These are phyloP conservation scores for Aspidoscelis tigris DNA, from an alignment of 2,113 vertebrate genomes.

Conservation along the genomic window DNA sequence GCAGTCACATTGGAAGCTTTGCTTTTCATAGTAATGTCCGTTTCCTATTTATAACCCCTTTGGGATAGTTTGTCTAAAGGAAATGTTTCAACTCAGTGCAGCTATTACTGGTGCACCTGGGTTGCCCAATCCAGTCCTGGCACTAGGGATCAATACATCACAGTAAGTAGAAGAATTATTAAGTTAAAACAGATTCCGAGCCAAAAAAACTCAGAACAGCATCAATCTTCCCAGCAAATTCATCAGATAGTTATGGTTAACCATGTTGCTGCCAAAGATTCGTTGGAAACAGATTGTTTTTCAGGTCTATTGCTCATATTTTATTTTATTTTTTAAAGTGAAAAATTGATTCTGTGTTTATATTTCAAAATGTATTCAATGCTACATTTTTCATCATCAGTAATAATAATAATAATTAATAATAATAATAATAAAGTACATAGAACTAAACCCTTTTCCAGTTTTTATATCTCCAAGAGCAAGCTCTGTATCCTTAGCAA, in stretches of 20 bases:
- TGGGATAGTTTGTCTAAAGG: slow-evolving; percentile 97
- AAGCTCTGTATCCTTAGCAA: slow-evolving; percentile 30
- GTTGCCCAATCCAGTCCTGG: slow-evolving; percentile 84
- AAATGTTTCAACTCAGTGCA: slow-evolving; percentile 98
- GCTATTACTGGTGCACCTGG: slow-evolving; percentile 97
- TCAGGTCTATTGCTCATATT: slow-evolving; percentile 27
- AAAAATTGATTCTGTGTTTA: slow-evolving; percentile 61
- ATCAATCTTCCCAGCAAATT: slow-evolving; percentile 85
- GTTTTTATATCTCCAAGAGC: slow-evolving; percentile 38
- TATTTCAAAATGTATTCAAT: too few species aligned
- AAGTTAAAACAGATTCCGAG: slow-evolving; percentile 80
- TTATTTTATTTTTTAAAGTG: slow-evolving; percentile 65
- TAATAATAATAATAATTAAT: too few species aligned
- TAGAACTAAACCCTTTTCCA: slow-evolving; percentile 42
- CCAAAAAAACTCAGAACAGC: slow-evolving; percentile 81
- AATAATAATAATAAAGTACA: slow-evolving; percentile 24
- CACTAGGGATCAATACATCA: slow-evolving; percentile 94
- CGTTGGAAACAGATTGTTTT: slow-evolving; percentile 72
- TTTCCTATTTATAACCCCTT: slow-evolving; percentile 94
- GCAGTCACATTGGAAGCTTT: slow-evolving; percentile 85
- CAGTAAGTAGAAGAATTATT: slow-evolving; percentile 85
- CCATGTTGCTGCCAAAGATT: slow-evolving; percentile 80
- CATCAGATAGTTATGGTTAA: slow-evolving; percentile 77
- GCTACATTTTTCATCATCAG: too few species aligned
- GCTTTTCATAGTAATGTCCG: slow-evolving; percentile 88